These are phyloP conservation scores for Spondyliosoma cantharus DNA, from an alignment of 2,797 vertebrate species.

Conservation along the genomic window DNA sequence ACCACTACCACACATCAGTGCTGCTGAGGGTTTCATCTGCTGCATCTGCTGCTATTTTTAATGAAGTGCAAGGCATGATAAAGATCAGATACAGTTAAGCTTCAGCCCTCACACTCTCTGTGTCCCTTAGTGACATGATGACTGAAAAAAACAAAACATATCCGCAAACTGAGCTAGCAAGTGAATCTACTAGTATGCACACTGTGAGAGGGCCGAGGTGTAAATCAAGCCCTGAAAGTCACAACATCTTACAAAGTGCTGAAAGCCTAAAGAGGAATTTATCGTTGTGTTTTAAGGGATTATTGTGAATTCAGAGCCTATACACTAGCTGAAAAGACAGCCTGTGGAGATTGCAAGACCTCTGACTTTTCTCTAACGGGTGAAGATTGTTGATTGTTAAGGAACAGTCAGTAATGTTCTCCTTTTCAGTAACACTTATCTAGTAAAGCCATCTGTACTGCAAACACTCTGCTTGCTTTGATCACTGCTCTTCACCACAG, in stretches of 20 bases:
- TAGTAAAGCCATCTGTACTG: neutral
- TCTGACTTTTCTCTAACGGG: neutral
- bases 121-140: neutral
- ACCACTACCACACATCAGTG: neutral
- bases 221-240: neutral
- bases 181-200: neutral
- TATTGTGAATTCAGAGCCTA: neutral
- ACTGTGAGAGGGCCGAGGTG: neutral
- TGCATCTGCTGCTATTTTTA: neutral
- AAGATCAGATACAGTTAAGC: neutral
- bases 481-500: neutral
- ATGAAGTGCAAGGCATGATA: neutral
- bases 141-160: conserved; percentile 1
- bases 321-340: neutral
- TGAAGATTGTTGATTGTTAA: neutral
- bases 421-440: neutral
- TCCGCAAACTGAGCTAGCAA: neutral
- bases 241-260: neutral
- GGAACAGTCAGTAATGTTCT: neutral
- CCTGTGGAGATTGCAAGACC: neutral
- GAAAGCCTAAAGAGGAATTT: neutral
- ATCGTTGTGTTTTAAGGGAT: neutral
- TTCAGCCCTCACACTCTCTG: neutral
- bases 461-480: neutral
- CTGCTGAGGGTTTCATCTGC: neutral